These are phyloP conservation scores for Adineta ricciae DNA, from an alignment of 2,888 invertebrate genomes.

Conservation along the genomic window DNA sequence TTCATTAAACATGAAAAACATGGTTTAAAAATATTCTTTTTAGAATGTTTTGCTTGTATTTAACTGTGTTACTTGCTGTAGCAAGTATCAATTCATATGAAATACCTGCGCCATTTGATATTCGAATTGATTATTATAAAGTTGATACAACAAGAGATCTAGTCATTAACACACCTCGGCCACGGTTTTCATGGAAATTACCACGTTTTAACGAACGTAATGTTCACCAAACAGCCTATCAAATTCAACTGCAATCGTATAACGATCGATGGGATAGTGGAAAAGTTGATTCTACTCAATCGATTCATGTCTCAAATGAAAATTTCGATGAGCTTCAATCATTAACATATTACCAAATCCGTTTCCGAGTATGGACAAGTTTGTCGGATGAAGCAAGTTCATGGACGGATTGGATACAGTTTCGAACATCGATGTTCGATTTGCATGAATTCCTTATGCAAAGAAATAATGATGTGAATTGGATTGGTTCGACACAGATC, in stretches of 20 bases:
- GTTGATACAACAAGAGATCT: not conserved
- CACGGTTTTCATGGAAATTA: not conserved
- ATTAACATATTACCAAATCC: not conserved
- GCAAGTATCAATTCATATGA: not conserved
- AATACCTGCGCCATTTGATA: not conserved
- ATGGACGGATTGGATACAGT: not conserved
- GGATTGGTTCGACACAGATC: not conserved
- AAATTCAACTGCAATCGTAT: not conserved
- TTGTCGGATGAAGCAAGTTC: not conserved
- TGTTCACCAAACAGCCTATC: not conserved
- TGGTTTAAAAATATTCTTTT: not conserved
- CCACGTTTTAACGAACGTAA: not conserved
- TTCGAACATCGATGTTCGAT: not conserved
- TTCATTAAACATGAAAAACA: too few species aligned
- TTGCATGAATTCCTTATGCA: not conserved
- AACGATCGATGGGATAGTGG: not conserved
- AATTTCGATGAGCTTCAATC: not conserved
- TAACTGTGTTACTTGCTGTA: not conserved
- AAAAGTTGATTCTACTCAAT: not conserved
- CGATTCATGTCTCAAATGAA: not conserved
- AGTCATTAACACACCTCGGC: not conserved
- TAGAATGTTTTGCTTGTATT: not conserved
- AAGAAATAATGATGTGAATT: not conserved
- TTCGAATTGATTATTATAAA: not conserved
- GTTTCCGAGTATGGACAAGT: not conserved